Evolutionary conservation across 2,797 vertebrate species (phyloP).

Genomic region (Sebastes flavidus): DNA sequence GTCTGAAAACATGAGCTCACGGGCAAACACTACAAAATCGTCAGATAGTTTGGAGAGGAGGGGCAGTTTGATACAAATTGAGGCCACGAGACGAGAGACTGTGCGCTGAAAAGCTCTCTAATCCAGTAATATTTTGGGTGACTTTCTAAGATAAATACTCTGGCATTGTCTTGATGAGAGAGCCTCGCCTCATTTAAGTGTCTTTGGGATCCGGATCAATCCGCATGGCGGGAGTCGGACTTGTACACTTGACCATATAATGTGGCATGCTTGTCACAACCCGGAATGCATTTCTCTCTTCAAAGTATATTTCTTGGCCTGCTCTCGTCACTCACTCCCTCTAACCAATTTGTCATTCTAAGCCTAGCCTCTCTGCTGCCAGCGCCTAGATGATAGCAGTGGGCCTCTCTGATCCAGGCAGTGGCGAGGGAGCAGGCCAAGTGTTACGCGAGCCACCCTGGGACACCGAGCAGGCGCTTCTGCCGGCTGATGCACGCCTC

Average conservation of each 20-base stretch:
- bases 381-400: constrained; percentile 82
- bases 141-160: constrained; percentile 79
- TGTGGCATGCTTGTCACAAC: constrained; percentile 75
- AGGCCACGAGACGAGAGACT: constrained; percentile 69
- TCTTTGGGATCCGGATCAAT: constrained; percentile 78
- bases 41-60: constrained; percentile 34
- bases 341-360: constrained; percentile 88
- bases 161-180: constrained; percentile 74
- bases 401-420: constrained; percentile 84
- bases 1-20: constrained; percentile 9
- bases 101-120: constrained; percentile 67
- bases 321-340: constrained; percentile 76
- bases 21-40: constrained; percentile 24
- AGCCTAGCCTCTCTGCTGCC: constrained; percentile 78
- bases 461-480: constrained; percentile 78
- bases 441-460: constrained; percentile 81
- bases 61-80: constrained; percentile 58
- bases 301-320: constrained; percentile 84
- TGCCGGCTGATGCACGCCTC: constrained; percentile 81
- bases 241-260: constrained; percentile 81
- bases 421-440: constrained; percentile 85
- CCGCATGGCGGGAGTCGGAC: constrained; percentile 64
- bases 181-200: constrained; percentile 69
- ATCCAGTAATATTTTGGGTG: constrained; percentile 77
- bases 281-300: constrained; percentile 77